Evolutionary conservation across 2,888 invertebrate genomes (phyloP).

Genomic region (Hypselothyrea guttata): DNA sequence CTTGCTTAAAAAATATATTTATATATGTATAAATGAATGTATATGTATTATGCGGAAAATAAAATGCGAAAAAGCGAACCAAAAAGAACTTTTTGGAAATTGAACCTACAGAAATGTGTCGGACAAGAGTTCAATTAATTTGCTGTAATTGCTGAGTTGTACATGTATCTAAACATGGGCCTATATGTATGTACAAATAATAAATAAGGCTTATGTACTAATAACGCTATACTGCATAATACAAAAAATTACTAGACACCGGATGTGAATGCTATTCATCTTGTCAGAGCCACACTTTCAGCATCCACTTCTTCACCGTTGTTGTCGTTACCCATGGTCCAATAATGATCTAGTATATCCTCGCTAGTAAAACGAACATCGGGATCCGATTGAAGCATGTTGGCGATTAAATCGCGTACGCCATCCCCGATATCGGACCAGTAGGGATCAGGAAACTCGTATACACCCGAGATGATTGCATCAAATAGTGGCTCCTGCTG

Average conservation of each 20-base stretch:
- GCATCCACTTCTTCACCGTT: constrained; percentile 48
- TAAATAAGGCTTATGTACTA: constrained; percentile 68
- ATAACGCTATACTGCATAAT: constrained; percentile 67
- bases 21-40: too few species aligned
- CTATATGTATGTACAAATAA: constrained; percentile 51
- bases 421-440: constrained; percentile 95
- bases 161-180: constrained; percentile 7
- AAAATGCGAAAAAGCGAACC: too few species aligned
- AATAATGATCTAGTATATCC: constrained; percentile 95
- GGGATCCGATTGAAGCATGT: constrained; percentile 95
- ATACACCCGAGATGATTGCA: constrained; percentile 94
- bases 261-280: constrained; percentile 74
- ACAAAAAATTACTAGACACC: constrained; percentile 54
- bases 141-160: background rate
- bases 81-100: too few species aligned
- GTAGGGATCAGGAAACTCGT: constrained; percentile 97
- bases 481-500: constrained; percentile 99
- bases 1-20: too few species aligned
- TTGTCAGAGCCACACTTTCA: constrained; percentile 49
- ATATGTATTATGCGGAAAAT: too few species aligned
- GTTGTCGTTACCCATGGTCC: constrained; percentile 84
- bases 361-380: constrained; percentile 95
- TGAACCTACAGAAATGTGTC: too few species aligned
- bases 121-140: constrained; percentile 8
- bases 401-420: constrained; percentile 94